Percentiles rank a stretch among this genome's conserved stretches.
phyloP scores from a whole-genome alignment of 2,797 vertebrate genomes.

The Poecilia velifera region DNA sequence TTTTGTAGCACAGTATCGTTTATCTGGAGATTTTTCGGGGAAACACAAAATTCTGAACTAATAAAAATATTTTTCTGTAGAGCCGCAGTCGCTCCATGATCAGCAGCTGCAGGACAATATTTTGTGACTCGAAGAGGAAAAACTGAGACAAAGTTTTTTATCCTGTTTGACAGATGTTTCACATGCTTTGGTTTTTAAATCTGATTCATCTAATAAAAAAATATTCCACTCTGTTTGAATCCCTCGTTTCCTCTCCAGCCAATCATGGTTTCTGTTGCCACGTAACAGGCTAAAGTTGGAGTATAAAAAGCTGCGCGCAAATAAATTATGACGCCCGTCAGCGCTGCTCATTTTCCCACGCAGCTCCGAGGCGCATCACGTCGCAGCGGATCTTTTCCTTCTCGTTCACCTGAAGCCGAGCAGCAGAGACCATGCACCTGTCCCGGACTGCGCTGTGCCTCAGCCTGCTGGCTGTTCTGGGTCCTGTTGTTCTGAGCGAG shows the following conservation, averaged over 20 bases:
- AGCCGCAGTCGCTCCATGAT: background rate
- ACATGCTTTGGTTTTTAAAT: background rate
- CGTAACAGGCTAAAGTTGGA: conserved; percentile 89
- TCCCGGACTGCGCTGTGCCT: conserved; percentile 83
- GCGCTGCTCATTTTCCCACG: conserved; percentile 81
- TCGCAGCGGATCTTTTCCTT: conserved; percentile 37
- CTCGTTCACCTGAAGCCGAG: conserved; percentile 7
- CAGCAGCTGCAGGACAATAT: background rate
- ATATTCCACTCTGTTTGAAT: conserved; percentile 90
- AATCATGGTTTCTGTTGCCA: conserved; percentile 95
- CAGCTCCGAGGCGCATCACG: conserved; percentile 45
- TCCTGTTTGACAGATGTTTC: background rate
- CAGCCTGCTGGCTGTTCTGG: conserved; percentile 85
- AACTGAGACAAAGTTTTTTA: background rate
- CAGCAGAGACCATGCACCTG: conserved; percentile 85
- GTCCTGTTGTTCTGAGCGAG: conserved; percentile 86
- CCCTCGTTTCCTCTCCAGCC: conserved; percentile 91
- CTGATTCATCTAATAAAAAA: conserved; percentile 67
- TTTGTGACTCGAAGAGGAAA: background rate
- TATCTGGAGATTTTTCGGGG: background rate
- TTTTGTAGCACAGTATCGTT: background rate
- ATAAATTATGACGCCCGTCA: conserved; percentile 90
- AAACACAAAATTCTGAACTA: background rate
- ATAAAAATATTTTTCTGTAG: background rate
- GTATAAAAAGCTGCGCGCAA: conserved; percentile 97